phyloP scores from a whole-genome alignment of 2,888 invertebrate genomes.

The Carabus problematicus region DNA sequence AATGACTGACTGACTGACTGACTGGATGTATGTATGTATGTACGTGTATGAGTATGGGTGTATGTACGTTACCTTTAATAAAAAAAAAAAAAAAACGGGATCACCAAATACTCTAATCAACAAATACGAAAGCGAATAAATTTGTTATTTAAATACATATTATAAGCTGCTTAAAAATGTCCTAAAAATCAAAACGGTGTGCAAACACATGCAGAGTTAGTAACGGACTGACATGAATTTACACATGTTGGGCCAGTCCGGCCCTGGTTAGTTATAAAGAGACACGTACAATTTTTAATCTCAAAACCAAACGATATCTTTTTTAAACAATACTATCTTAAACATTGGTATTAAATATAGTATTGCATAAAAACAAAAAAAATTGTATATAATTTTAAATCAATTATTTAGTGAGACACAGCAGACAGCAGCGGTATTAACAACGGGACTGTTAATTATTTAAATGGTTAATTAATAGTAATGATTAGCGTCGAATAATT shows the following conservation, averaged over 20 bases:
- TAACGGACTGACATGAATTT: no score
- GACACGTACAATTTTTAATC: constrained; percentile 28
- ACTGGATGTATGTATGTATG: neutral
- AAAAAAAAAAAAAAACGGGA: neutral
- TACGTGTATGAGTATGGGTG: constrained; percentile 14
- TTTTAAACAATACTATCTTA: constrained; percentile 9
- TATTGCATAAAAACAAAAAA: no score
- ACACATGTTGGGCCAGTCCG: neutral
- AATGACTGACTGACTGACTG: constrained; percentile 12
- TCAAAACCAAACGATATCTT: neutral
- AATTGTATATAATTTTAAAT: no score
- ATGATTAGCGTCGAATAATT: no score
- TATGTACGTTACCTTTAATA: constrained; percentile 33
- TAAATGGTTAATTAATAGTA: no score
- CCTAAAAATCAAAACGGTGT: neutral
- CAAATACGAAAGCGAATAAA: neutral
- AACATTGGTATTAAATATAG: no score
- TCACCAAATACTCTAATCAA: neutral
- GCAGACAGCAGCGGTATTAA: no score
- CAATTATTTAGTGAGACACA: no score
- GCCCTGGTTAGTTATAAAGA: constrained; percentile 39
- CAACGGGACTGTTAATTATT: no score
- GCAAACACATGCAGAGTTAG: no score
- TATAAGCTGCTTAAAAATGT: constrained; percentile 11
- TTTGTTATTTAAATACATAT: neutral